Conservation (phyloP, 2,888 invertebrate species). For the Stratiomys singularior region DNA sequence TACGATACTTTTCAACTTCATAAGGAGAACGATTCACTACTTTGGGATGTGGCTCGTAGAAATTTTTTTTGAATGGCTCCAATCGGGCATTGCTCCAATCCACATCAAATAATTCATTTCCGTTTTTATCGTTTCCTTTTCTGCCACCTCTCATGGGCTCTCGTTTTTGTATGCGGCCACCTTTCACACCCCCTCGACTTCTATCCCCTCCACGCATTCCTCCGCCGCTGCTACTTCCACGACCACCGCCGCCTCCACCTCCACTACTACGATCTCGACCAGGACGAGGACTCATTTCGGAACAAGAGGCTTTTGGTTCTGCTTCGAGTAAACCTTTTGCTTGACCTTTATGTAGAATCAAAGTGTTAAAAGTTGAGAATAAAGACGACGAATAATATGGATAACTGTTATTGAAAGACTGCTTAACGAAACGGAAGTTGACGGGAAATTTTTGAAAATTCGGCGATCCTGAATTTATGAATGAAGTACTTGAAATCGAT, state of each 20-base stretch:
- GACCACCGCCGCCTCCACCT: constrained; percentile 52
- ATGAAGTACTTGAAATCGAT: not conserved
- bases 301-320: not conserved
- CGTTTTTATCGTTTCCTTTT: constrained; percentile 60
- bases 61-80: constrained; percentile 83
- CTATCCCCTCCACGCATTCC: constrained; percentile 50
- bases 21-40: constrained; percentile 71
- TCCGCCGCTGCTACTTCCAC: constrained; percentile 54
- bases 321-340: not conserved
- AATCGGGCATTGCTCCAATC: constrained; percentile 69
- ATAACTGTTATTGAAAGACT: not conserved
- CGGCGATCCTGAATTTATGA: not conserved
- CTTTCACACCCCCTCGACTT: constrained; percentile 17
- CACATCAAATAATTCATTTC: constrained; percentile 68
- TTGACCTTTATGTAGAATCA: not conserved
- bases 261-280: constrained; percentile 47
- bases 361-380: too few relatives aligned
- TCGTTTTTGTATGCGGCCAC: constrained; percentile 74
- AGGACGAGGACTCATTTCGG: constrained; percentile 51
- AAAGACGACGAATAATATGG: too few relatives aligned
- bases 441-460: not conserved
- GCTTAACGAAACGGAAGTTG: not conserved
- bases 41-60: constrained; percentile 78
- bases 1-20: constrained; percentile 76
- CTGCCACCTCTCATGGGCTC: constrained; percentile 40